Percentiles rank a stretch among this genome's conserved stretches.
phyloP scores from a whole-genome alignment of 2,113 vertebrate genomes.

The Brachyistius frenatus region DNA sequence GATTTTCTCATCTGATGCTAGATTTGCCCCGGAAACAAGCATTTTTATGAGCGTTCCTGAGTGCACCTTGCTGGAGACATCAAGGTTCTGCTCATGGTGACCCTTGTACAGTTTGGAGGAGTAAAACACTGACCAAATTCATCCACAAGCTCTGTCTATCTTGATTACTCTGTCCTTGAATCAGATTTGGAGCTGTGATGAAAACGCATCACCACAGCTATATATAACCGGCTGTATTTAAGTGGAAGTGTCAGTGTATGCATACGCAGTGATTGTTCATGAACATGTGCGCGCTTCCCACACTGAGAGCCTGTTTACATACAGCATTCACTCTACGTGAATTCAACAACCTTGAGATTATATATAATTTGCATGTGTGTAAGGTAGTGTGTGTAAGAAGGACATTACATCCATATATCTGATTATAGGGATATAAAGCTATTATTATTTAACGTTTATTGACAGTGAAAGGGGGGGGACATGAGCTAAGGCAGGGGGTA shows the following conservation, averaged over 20 bases:
- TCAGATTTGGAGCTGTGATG: too few relatives aligned
- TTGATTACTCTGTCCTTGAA: neutral
- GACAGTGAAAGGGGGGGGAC: slow-evolving; percentile 10
- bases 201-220: too few relatives aligned
- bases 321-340: neutral
- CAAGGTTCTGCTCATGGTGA: neutral
- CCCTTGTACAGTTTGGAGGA: neutral
- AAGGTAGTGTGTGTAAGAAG: neutral
- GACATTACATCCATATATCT: slow-evolving; percentile 28
- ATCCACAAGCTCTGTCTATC: neutral
- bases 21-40: neutral
- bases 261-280: too few relatives aligned
- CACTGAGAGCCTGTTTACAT: too few relatives aligned
- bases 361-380: neutral
- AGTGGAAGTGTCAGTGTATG: too few relatives aligned
- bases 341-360: neutral
- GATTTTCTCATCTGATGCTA: slow-evolving; percentile 20
- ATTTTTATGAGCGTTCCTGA: neutral
- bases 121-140: neutral
- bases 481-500: slow-evolving; percentile 1
- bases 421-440: slow-evolving; percentile 28
- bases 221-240: too few relatives aligned
- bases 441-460: slow-evolving; percentile 38
- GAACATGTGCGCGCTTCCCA: too few relatives aligned
- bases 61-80: neutral